phyloP scores from a whole-genome alignment of 2,888 invertebrate species.

The Hoplodrina ambigua region DNA sequence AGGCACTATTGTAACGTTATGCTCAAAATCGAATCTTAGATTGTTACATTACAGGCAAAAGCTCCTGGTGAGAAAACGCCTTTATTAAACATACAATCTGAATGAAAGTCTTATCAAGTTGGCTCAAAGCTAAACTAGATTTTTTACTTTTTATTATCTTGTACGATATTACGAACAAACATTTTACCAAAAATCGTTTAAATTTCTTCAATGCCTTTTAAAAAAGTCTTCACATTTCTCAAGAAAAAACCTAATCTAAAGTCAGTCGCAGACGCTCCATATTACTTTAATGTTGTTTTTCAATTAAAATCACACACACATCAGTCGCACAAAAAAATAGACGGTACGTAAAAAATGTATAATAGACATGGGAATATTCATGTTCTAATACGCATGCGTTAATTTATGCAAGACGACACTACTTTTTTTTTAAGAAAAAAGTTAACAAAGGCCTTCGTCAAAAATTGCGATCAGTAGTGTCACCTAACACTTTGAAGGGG shows the following conservation, averaged over 20 bases:
- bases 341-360: conserved; percentile 69
- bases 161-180: conserved; percentile 35
- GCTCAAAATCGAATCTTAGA: too few relatives aligned
- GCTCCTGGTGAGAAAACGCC: too few relatives aligned
- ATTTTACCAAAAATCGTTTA: conserved; percentile 39
- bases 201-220: conserved; percentile 32
- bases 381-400: conserved; percentile 79
- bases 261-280: conserved; percentile 35
- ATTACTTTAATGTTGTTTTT: conserved; percentile 64
- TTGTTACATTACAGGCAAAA: too few relatives aligned
- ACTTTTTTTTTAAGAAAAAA: conserved; percentile 72
- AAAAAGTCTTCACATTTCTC: conserved; percentile 32
- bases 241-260: conserved; percentile 46
- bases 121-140: conserved; percentile 42
- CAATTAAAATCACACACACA: conserved; percentile 68
- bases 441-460: conserved; percentile 84
- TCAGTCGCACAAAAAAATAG: conserved; percentile 57
- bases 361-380: conserved; percentile 89
- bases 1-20: too few relatives aligned
- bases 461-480: conserved; percentile 85
- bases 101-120: conserved; percentile 35
- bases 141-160: conserved; percentile 44
- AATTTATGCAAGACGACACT: conserved; percentile 89
- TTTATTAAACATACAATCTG: conserved; percentile 41
- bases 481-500: conserved; percentile 87